Base-by-base conservation (phyloP, 92 coral and sea anemone genomes). In the Epizoanthus ramosus region DNA sequence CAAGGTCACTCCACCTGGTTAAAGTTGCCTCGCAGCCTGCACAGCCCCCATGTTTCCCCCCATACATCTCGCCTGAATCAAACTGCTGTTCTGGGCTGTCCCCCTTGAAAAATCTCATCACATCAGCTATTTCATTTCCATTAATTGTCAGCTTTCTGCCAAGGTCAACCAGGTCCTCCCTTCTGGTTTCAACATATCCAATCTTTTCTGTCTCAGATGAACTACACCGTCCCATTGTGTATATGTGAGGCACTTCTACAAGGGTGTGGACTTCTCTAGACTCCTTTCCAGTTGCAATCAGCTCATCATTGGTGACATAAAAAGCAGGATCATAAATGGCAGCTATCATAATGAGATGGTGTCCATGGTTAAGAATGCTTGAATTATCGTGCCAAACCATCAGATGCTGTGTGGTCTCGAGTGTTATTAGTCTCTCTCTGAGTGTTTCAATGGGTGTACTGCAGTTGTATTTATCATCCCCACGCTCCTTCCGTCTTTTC, bases 301-400 rank as follows among this genome's bases (percentile, higher is more conserved):
- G 56, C 79, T 83, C 91, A 25, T 65, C 84, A 0, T 79, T 16
- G n/a, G 91, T 64, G 28, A 43, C 60, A 68, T 76, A 83, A 2
- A 83, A 76, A 18, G 90, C 90, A 12, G 81, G 81, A 58, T 83
- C 88, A 37, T 76, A 87, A 4, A 79, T 68, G 8, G 57, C 60
- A 56, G 73, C 68, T 15, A 58, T 75, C 19, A 41, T 73, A 8
- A 73, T 43, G 13, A 84, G 74, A 50, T 43, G 60, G 71, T 84
- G 74, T 1, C 87, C 87, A 57, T 83, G 87, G 57, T 84, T 75
- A 58, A 74, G 72, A 37, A 84, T 65, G 58, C 72, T 69, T 19
- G 88, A 85, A 14, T 85, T 60, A 50, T 85, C 88, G 15, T 41
- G 75, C 88, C 84, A 85, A 54, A 85, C 67, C 73, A 79, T 85